Evolutionary conservation across 1,140 invertebrate genomes (phyloP), one percentile per base, ranked within the genome.

Genomic region (Musca domestica): DNA sequence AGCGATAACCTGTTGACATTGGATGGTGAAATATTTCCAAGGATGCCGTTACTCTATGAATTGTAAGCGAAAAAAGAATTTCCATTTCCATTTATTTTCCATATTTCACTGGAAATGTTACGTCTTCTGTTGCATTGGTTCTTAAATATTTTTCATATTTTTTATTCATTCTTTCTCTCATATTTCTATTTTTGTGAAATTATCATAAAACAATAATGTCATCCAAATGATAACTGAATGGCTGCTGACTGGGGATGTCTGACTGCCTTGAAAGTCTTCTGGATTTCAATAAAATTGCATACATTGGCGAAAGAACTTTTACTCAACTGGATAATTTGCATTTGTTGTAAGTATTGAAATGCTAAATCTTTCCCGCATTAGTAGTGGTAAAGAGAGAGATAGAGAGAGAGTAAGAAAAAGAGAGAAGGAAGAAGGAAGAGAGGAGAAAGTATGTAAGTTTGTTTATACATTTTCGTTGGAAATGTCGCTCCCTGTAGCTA

Each of bases 1-100:
- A 87, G 82, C 78, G 76, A 79, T 64, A 83, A 88, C 75, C 68
- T 72, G 2, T 71, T 87, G 23, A 84, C 81, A 3, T 75, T 83
- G 48, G 71, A 75, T 15, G 78, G 81, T 34, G 71, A 84, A 20
- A 74, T 72, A 20, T 82, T 88, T 71, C 83, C 86, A 51, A 72
- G 73, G 69, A 75, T 87, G 34, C 82, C 83, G 22, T 75, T 72
- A 46, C 74, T 88, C 3, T 72, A 71, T 47, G 83, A 87, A 73
- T 75, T 88, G 86, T 88, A 81, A 86, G 85, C 27, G 27, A 30
- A 41, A 41, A 10, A 41, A 7, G 10, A 41, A 41, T 10, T 2
- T 12, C 20, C 4, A 4, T 9, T 19, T 51, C 17, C n/a, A 41
- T 2, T 12, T 51, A 20, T 12, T 9, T 19, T 51, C 17, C n/a